phyloP scores from a whole-genome alignment of 2,797 vertebrate species.

The Thripadectes ignobilis region DNA sequence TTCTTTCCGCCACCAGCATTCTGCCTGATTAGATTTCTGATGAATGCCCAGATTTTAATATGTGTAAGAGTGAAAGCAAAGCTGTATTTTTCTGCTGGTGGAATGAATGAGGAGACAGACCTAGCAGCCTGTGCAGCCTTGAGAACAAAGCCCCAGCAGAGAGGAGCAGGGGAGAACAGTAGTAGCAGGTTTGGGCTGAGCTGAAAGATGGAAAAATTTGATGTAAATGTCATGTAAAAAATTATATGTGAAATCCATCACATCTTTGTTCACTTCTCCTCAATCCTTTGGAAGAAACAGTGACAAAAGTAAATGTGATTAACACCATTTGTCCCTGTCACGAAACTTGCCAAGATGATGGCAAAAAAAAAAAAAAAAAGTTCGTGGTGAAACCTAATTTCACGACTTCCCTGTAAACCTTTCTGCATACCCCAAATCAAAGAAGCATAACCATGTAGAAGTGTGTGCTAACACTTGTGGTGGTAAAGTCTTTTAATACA shows the following conservation, averaged over 20 bases:
- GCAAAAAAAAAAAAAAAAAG: neutral
- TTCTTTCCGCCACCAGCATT: neutral
- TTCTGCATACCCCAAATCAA: neutral
- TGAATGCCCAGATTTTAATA: neutral
- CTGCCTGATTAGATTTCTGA: neutral
- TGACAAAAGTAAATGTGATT: neutral
- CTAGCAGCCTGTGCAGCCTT: neutral
- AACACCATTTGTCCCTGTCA: neutral
- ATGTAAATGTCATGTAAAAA: neutral
- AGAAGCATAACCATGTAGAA: neutral
- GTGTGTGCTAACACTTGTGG: neutral
- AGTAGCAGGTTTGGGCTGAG: neutral
- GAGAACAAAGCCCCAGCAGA: neutral
- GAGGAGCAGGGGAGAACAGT: neutral
- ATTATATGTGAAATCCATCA: neutral
- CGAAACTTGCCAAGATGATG: neutral
- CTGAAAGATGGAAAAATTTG: neutral
- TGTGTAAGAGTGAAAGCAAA: neutral
- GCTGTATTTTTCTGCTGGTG: neutral
- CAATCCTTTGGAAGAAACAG: neutral
- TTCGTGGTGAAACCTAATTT: neutral
- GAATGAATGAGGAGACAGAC: neutral
- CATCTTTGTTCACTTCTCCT: neutral
- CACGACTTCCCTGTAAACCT: neutral
- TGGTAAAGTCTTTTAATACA: neutral